Conservation (phyloP, 2,888 invertebrate species). For the Dilophus febrilis region DNA sequence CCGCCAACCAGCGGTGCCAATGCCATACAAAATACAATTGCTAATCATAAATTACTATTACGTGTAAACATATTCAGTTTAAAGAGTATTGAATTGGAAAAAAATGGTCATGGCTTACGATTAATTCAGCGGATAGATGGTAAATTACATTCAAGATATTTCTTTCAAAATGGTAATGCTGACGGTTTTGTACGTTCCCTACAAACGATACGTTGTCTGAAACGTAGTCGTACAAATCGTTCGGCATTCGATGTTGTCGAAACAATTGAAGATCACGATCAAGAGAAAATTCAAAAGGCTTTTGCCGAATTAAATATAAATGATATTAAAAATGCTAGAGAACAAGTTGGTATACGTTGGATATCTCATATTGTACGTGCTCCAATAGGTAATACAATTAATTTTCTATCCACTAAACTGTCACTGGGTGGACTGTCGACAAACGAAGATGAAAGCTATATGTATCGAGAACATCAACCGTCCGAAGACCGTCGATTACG, state of each 20-base stretch:
- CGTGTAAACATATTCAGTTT: conserved; percentile 46
- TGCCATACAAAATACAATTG: too few relatives aligned
- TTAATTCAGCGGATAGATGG: conserved; percentile 24
- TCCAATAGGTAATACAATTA: conserved; percentile 16
- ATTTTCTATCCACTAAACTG: conserved; percentile 15
- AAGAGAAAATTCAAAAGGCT: conserved; percentile 59
- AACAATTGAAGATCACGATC: conserved; percentile 30
- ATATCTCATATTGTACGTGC: conserved; percentile 20
- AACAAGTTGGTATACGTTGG: conserved; percentile 16
- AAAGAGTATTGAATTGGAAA: conserved; percentile 36
- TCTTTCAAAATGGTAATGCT: conserved; percentile 77
- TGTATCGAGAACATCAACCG: too few relatives aligned
- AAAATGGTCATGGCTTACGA: conserved; percentile 43
- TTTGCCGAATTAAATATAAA: conserved; percentile 71
- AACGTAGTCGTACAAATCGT: conserved; percentile 41
- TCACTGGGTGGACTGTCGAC: not conserved
- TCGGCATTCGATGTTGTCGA: conserved; percentile 55
- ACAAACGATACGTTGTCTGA: conserved; percentile 22
- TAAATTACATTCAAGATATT: conserved; percentile 47
- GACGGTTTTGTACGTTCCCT: conserved; percentile 36
- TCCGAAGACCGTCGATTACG: too few relatives aligned
- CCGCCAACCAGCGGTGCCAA: too few relatives aligned
- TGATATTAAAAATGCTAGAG: conserved; percentile 25
- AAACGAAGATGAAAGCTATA: too few relatives aligned
- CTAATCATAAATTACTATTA: conserved; percentile 40